Percentiles rank a stretch among this genome's conserved stretches.
phyloP scores from a whole-genome alignment of 2,797 vertebrate genomes.

The Bradypodion pumilum region DNA sequence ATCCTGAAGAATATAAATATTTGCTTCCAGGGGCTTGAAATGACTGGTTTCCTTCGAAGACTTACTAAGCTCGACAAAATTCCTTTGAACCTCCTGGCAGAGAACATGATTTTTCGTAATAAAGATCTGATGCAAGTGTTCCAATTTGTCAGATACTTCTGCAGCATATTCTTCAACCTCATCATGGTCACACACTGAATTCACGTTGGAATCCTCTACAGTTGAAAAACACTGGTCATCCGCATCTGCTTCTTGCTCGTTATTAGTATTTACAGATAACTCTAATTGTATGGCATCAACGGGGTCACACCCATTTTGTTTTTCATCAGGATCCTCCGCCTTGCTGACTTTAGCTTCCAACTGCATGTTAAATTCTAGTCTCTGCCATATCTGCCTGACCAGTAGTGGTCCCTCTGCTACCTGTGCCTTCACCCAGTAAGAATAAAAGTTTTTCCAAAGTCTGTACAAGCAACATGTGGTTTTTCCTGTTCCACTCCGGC shows the following conservation, averaged over 20 bases:
- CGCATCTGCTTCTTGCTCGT: constrained; percentile 46
- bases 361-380: constrained; percentile 43
- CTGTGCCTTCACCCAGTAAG: constrained; percentile 76
- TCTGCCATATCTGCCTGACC: constrained; percentile 71
- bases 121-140: constrained; percentile 81
- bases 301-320: constrained; percentile 17
- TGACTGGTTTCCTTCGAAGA: constrained; percentile 78
- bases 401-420: constrained; percentile 73
- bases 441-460: constrained; percentile 80
- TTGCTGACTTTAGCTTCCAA: constrained; percentile 22
- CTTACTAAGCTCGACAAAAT: constrained; percentile 81
- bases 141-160: constrained; percentile 51
- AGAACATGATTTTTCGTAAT: constrained; percentile 83
- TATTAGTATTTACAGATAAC: neutral
- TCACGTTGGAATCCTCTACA: neutral
- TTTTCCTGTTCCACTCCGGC: constrained; percentile 82
- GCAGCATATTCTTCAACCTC: rapidly evolving
- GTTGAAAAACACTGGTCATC: neutral
- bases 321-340: constrained; percentile 35
- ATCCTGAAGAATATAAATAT: constrained; percentile 77
- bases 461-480: constrained; percentile 82
- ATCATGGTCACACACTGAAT: neutral
- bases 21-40: constrained; percentile 75
- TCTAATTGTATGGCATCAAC: constrained; percentile 39
- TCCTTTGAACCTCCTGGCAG: constrained; percentile 81